Conservation (phyloP, 2,797 vertebrate genomes). For the Catamblyrhynchus diadema region DNA sequence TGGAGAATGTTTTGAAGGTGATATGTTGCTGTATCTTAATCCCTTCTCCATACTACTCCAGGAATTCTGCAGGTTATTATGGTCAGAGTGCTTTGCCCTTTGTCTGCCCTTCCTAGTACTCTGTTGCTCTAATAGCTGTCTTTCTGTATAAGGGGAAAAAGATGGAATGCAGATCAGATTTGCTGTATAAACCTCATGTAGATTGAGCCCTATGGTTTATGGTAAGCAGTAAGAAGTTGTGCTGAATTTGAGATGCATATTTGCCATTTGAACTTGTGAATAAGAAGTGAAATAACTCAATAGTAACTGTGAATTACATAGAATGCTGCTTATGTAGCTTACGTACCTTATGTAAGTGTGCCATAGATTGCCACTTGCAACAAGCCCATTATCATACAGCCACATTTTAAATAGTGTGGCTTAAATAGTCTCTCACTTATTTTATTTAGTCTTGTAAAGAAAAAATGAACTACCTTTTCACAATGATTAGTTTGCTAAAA, state of each 20-base stretch:
- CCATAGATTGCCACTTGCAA: neutral
- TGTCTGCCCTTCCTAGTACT: neutral
- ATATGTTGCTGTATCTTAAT: neutral
- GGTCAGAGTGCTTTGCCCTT: neutral
- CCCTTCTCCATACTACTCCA: neutral
- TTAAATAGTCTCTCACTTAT: constrained; percentile 38
- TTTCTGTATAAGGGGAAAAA: neutral
- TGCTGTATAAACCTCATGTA: neutral
- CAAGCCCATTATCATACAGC: neutral
- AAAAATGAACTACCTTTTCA: neutral
- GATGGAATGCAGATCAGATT: neutral
- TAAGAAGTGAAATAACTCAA: neutral
- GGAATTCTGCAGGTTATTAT: neutral
- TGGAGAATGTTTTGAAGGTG: neutral
- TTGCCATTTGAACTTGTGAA: neutral
- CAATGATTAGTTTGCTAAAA: constrained; percentile 42
- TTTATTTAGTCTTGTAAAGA: constrained; percentile 53
- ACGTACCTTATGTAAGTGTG: neutral
- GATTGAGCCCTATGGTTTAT: neutral
- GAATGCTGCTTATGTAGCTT: neutral
- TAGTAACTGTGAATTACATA: neutral
- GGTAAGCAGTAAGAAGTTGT: neutral
- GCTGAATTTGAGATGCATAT: neutral
- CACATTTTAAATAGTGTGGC: constrained; percentile 20
- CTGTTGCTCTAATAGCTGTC: neutral